A percentile compares a stretch with the other conserved stretches of the same genome.
Conservation (phyloP, 2,888 invertebrate genomes). For the Drosophila trichaetosa region DNA sequence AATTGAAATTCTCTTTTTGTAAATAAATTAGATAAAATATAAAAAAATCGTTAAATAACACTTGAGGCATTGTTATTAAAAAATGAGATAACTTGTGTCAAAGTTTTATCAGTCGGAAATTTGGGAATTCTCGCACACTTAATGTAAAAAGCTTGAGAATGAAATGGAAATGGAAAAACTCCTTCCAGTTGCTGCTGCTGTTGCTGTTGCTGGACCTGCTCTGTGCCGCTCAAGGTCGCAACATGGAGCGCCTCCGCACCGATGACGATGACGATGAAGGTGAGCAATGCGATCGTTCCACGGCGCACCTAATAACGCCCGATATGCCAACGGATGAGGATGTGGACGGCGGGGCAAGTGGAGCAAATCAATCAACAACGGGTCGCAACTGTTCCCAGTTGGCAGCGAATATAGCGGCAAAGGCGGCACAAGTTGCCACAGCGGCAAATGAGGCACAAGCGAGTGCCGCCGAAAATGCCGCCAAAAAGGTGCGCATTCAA, state of each 20-base stretch:
- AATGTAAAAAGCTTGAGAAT: not conserved
- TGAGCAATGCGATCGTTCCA: not conserved
- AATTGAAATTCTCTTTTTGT: not conserved
- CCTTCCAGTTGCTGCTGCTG: not conserved
- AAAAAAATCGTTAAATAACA: not conserved
- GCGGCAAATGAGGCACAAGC: slow-evolving; percentile 91
- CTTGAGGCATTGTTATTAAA: not conserved
- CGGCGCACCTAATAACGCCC: not conserved
- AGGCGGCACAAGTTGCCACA: slow-evolving; percentile 85
- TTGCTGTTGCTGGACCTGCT: not conserved
- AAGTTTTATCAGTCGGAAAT: not conserved
- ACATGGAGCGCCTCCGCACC: not conserved
- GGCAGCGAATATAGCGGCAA: slow-evolving; percentile 19
- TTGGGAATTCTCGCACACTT: not conserved
- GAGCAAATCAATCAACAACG: not conserved
- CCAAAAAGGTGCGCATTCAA: slow-evolving; percentile 89
- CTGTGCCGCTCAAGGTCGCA: not conserved
- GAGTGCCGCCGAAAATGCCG: slow-evolving; percentile 89
- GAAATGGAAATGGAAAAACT: not conserved
- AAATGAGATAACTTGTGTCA: not conserved
- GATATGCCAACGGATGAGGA: not conserved
- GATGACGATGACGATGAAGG: not conserved
- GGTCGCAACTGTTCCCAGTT: slow-evolving; percentile 7
- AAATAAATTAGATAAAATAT: no score
- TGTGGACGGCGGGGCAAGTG: not conserved